A percentile compares a stretch with the other conserved stretches of the same genome.
Conservation (phyloP, 2,113 vertebrate species). For the Numida meleagris region DNA sequence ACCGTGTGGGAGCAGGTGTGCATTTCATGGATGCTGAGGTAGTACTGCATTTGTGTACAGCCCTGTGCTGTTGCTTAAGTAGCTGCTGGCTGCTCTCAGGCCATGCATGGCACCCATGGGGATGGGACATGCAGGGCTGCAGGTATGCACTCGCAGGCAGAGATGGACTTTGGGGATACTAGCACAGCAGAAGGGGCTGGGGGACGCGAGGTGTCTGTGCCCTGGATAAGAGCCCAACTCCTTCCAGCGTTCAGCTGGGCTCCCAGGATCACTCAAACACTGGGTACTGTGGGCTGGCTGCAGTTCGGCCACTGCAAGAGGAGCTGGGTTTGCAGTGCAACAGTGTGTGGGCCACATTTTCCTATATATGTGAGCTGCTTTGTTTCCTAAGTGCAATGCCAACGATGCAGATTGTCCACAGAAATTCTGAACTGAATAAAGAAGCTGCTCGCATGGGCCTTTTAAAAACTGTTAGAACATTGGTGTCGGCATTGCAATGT, state of each 20-base stretch:
- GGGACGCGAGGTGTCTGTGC: not conserved
- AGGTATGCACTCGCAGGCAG: not conserved
- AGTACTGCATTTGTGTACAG: not conserved
- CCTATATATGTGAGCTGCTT: not conserved
- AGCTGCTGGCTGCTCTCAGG: not conserved
- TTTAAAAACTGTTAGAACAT: not conserved
- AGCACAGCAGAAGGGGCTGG: not conserved
- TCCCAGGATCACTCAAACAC: not conserved
- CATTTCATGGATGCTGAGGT: not conserved
- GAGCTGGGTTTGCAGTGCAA: not conserved
- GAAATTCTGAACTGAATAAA: not conserved
- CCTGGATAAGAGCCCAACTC: not conserved
- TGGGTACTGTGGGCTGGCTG: not conserved
- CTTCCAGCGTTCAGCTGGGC: not conserved
- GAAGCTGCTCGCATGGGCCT: not conserved
- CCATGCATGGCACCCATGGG: fast-evolving
- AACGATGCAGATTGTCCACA: not conserved
- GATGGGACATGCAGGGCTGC: not conserved
- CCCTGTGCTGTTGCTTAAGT: fast-evolving
- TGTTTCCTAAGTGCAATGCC: not conserved
- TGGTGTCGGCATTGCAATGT: not conserved
- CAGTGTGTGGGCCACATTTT: not conserved
- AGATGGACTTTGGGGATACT: not conserved
- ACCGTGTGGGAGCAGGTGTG: not conserved
- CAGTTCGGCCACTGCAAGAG: not conserved